Evolutionary conservation across 2,797 vertebrate genomes (phyloP).

Genomic region (Setipinna tenuifilis): DNA sequence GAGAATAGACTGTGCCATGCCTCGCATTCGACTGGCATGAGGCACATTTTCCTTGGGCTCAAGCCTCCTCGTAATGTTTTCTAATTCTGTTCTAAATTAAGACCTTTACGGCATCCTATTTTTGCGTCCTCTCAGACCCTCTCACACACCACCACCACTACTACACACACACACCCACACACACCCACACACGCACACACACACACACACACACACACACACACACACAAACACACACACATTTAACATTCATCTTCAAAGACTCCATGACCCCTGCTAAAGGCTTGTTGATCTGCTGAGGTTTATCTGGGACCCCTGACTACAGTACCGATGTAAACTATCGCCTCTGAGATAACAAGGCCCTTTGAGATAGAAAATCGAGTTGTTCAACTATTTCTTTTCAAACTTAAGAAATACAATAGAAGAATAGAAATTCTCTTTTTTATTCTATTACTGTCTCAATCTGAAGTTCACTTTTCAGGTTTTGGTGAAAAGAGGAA

Average conservation of each 20-base stretch:
- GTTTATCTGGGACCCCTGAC: neutral
- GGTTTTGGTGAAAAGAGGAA: neutral
- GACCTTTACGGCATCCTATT: conserved; percentile 71
- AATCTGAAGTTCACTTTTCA: neutral
- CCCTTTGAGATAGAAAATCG: neutral
- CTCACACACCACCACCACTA: no score
- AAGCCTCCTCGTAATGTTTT: conserved; percentile 69
- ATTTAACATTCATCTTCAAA: conserved; percentile 60
- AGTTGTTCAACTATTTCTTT: neutral
- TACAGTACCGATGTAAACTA: neutral
- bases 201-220: neutral
- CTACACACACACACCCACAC: neutral
- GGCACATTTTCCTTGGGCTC: conserved; percentile 71
- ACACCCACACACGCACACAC: conserved; percentile 23
- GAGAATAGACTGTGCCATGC: conserved; percentile 51
- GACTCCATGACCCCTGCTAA: conserved; percentile 57
- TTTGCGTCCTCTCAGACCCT: conserved; percentile 53
- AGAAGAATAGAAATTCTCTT: neutral
- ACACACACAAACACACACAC: neutral
- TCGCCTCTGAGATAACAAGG: neutral
- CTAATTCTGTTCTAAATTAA: conserved; percentile 66
- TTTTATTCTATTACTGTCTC: neutral
- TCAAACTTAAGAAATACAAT: neutral
- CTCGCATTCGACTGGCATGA: conserved; percentile 69
- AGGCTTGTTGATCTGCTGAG: conserved; percentile 36